These are phyloP conservation scores for Patella ulyssiponensis DNA, from an alignment of 2,888 invertebrate species.

Conservation along the genomic window DNA sequence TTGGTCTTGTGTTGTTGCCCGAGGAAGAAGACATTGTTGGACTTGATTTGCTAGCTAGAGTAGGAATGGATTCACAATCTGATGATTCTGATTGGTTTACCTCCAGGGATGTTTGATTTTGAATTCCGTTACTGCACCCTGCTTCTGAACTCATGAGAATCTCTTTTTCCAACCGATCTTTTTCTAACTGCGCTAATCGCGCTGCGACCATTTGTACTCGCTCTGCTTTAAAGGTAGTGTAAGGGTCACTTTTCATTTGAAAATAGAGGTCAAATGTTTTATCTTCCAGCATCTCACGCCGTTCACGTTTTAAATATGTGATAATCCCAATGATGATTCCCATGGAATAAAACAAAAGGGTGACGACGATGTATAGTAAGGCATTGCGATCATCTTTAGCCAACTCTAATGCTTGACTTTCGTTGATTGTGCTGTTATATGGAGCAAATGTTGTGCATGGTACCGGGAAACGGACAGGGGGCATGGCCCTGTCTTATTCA, in stretches of 20 bases:
- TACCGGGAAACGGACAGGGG: background rate
- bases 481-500: background rate
- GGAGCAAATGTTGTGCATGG: background rate
- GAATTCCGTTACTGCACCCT: constrained; percentile 5
- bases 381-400: constrained; percentile 52
- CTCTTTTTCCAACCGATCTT: background rate
- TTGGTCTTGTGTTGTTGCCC: background rate
- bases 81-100: background rate
- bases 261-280: constrained; percentile 68
- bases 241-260: constrained; percentile 48
- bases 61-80: background rate
- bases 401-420: background rate
- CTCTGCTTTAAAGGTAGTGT: constrained; percentile 39
- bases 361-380: constrained; percentile 65
- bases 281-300: constrained; percentile 66
- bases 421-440: background rate
- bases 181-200: constrained; percentile 17
- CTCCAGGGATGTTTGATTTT: background rate
- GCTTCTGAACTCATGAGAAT: constrained; percentile 16
- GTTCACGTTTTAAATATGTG: constrained; percentile 60
- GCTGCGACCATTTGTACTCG: constrained; percentile 36
- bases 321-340: constrained; percentile 63
- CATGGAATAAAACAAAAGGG: constrained; percentile 61
- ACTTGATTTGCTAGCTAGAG: constrained; percentile 13
- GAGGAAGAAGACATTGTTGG: constrained; percentile 7